Evolutionary conservation across 2,113 vertebrate genomes (phyloP).

Genomic region (Urocolius indicus): DNA sequence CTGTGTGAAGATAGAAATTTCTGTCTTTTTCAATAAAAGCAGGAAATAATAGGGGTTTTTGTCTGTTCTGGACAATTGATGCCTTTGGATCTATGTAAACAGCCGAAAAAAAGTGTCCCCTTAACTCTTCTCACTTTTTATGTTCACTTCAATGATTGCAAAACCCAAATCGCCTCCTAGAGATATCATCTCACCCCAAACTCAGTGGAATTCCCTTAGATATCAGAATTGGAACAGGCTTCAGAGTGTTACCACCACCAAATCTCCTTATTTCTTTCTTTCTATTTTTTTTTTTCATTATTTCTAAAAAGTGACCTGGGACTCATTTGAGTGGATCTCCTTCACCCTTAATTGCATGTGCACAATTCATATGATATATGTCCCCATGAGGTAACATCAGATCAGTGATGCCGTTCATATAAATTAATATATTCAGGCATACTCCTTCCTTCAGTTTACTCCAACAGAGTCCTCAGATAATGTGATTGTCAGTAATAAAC

Average conservation of each 20-base stretch:
- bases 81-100: background rate
- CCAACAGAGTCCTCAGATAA: background rate
- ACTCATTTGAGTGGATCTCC: background rate
- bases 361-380: too few species aligned
- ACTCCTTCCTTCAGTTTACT: background rate
- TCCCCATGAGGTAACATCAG: background rate
- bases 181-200: rapidly evolving
- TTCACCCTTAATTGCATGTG: background rate
- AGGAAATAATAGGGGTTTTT: background rate
- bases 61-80: background rate
- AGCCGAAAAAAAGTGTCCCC: background rate
- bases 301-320: background rate
- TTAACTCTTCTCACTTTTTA: background rate
- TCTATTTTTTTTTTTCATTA: background rate
- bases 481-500: background rate
- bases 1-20: background rate
- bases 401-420: background rate
- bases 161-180: background rate
- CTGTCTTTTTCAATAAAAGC: background rate
- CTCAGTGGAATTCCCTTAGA: background rate
- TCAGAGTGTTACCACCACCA: background rate
- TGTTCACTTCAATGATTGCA: background rate
- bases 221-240: background rate
- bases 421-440: background rate
- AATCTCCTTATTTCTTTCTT: background rate